Evolutionary conservation across 2,797 vertebrate species (phyloP).

Genomic region (Myoxocephalus aenaeus): DNA sequence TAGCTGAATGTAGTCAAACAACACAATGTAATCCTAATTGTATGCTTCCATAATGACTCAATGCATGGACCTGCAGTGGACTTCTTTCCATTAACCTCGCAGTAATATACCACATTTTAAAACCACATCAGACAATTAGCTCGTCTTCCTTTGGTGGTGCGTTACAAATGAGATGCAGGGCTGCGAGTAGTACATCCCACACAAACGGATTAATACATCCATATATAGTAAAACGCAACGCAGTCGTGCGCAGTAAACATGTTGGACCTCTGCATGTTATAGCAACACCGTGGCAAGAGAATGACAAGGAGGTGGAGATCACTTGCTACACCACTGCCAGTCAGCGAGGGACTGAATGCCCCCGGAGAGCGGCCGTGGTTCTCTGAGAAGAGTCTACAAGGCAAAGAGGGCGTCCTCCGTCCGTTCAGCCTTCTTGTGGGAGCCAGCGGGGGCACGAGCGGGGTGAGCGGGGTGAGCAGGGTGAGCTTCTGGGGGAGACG

Average conservation of each 20-base stretch:
- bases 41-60: slow-evolving; percentile 39
- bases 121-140: slow-evolving; percentile 45
- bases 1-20: slow-evolving; percentile 59
- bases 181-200: slow-evolving; percentile 62
- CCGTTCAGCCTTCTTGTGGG: slow-evolving; percentile 92
- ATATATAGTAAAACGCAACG: slow-evolving; percentile 59
- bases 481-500: slow-evolving; percentile 85
- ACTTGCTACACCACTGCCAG: slow-evolving; percentile 52
- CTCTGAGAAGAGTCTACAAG: slow-evolving; percentile 82
- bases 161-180: slow-evolving; percentile 56
- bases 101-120: slow-evolving; percentile 56
- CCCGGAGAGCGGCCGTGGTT: slow-evolving; percentile 48
- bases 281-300: slow-evolving; percentile 52
- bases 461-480: slow-evolving; percentile 62
- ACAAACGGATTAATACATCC: slow-evolving; percentile 67
- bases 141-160: slow-evolving; percentile 62
- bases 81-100: slow-evolving; percentile 18
- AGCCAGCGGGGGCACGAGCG: slow-evolving; percentile 69
- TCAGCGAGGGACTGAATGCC: slow-evolving; percentile 46
- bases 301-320: slow-evolving; percentile 43
- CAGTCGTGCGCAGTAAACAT: slow-evolving; percentile 62
- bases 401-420: slow-evolving; percentile 96
- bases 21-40: slow-evolving; percentile 43
- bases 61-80: slow-evolving; percentile 29
- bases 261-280: slow-evolving; percentile 56